A percentile compares a stretch with the other conserved stretches of the same genome.
Evolutionary conservation across 2,113 vertebrate species (phyloP).

Genomic region (Ancistrus triradiatus): DNA sequence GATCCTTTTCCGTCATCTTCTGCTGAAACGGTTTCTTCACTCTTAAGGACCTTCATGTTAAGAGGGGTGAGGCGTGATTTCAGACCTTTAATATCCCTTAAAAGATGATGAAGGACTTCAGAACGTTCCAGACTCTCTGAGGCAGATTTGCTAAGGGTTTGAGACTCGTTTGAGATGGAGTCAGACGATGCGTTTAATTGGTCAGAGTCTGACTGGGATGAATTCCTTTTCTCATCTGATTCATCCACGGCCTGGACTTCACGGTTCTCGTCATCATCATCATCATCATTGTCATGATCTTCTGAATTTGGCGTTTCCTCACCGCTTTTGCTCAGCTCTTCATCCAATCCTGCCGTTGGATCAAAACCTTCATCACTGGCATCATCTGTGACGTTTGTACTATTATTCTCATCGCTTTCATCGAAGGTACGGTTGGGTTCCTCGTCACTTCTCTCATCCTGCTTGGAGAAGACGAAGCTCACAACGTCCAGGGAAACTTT

Average conservation of each 20-base stretch:
- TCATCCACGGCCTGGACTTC: too few species aligned
- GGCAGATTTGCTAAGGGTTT: neutral
- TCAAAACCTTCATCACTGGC: too few species aligned
- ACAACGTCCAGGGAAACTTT: neutral
- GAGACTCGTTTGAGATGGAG: neutral
- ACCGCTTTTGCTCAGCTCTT: too few species aligned
- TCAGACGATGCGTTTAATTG: neutral
- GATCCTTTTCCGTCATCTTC: neutral
- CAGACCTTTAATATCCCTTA: neutral
- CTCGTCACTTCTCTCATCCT: neutral
- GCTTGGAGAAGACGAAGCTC: neutral
- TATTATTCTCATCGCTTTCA: neutral
- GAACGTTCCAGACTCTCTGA: neutral
- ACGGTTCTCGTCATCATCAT: too few species aligned
- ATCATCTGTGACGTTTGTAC: too few species aligned
- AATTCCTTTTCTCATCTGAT: neutral
- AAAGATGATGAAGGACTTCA: neutral
- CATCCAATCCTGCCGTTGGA: too few species aligned
- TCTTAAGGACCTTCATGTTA: too few species aligned
- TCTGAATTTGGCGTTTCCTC: too few species aligned
- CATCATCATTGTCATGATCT: too few species aligned
- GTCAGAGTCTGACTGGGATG: neutral
- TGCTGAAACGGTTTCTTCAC: neutral
- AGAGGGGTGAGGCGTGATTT: neutral
- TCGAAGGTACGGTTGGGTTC: neutral